Evolutionary conservation across 2,888 invertebrate genomes (phyloP).

Genomic region (Selenia dentaria): DNA sequence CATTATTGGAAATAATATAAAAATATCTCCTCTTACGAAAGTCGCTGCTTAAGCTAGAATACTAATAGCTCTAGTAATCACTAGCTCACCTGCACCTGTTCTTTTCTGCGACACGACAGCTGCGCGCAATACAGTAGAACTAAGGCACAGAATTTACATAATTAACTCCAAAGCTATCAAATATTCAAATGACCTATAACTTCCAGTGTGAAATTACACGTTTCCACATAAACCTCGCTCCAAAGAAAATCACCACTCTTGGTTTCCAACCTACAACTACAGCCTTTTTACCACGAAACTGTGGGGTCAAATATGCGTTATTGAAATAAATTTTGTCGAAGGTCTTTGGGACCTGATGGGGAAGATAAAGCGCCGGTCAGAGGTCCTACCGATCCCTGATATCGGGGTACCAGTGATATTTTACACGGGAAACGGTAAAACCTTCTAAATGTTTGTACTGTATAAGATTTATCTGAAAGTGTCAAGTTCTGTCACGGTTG

Average conservation of each 20-base stretch:
- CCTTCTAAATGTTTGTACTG: slow-evolving; percentile 31
- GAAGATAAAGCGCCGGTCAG: slow-evolving; percentile 50
- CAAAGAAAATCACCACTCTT: slow-evolving; percentile 24
- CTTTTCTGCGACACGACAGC: background rate
- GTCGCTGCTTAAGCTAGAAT: too few species aligned
- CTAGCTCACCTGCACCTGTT: too few species aligned
- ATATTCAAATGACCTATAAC: slow-evolving; percentile 28
- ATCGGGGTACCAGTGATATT: slow-evolving; percentile 45
- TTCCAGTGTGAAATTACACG: slow-evolving; percentile 27
- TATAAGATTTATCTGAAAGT: slow-evolving; percentile 32
- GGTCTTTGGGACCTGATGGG: slow-evolving; percentile 45
- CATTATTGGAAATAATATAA: too few species aligned
- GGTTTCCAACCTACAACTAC: slow-evolving; percentile 11
- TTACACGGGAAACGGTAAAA: slow-evolving; percentile 42
- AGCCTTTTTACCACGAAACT: slow-evolving; percentile 10
- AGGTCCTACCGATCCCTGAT: slow-evolving; percentile 43
- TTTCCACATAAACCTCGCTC: slow-evolving; percentile 12
- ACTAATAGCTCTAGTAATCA: too few species aligned
- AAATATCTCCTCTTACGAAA: too few species aligned
- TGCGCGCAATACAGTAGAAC: slow-evolving; percentile 7
- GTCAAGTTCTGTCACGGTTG: slow-evolving; percentile 12
- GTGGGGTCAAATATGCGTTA: slow-evolving; percentile 36
- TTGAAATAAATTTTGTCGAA: slow-evolving; percentile 44
- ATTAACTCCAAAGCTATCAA: slow-evolving; percentile 26
- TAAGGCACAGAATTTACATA: slow-evolving; percentile 25